A percentile compares a stretch with the other conserved stretches of the same genome.
Conservation (phyloP, 2,888 invertebrate species). For the Megalurothrips usitatus region DNA sequence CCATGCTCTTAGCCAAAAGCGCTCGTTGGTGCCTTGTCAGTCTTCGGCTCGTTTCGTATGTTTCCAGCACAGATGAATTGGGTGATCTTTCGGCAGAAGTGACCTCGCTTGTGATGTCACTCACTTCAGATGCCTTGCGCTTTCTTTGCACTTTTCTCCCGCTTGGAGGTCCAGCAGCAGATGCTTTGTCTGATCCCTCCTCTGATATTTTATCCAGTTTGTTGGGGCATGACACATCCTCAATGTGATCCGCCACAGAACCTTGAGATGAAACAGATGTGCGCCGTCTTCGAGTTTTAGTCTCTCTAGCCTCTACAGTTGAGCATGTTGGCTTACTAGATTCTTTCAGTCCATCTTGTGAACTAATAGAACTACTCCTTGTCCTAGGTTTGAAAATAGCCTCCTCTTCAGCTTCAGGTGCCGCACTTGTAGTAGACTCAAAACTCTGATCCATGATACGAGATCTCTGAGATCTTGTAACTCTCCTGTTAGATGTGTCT, state of each 20-base stretch:
- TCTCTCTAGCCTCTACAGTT: neutral
- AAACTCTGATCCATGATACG: neutral
- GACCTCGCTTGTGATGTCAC: neutral
- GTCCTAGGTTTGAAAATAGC: neutral
- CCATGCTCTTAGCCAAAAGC: neutral
- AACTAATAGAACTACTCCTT: neutral
- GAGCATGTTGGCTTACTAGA: neutral
- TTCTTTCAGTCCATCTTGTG: neutral
- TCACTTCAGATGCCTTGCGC: neutral
- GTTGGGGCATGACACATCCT: too few relatives aligned
- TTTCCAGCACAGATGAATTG: neutral
- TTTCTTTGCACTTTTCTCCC: neutral
- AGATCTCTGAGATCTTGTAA: neutral
- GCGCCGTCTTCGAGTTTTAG: neutral
- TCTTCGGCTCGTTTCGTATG: neutral
- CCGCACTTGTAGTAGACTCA: neutral
- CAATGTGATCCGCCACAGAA: neutral
- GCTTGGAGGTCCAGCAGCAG: neutral
- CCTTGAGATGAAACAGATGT: neutral
- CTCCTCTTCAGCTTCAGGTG: neutral
- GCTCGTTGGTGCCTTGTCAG: slow-evolving; percentile 2
- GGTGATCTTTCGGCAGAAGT: neutral
- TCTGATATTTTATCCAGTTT: neutral
- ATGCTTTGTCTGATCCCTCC: neutral
- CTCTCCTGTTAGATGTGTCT: neutral